Conservation (phyloP, 1,140 invertebrate species). For the Bombus difficillimus region DNA sequence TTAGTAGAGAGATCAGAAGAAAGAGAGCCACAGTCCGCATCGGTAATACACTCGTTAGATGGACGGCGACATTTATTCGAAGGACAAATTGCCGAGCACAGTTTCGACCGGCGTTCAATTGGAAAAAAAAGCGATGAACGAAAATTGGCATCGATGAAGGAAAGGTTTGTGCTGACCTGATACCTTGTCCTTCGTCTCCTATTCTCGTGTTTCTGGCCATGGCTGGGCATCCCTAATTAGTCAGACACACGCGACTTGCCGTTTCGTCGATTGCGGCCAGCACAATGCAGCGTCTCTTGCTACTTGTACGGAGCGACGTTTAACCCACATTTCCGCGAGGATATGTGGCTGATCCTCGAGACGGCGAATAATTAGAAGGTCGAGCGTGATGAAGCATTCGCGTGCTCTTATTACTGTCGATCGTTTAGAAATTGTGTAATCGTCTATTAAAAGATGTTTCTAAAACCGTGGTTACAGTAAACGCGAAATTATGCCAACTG, state of each 20-base stretch:
- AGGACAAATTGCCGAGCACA: slow-evolving; percentile 26
- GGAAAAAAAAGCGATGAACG: not conserved
- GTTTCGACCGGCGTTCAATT: slow-evolving; percentile 32
- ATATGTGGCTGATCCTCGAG: too few species aligned
- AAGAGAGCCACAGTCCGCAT: not conserved
- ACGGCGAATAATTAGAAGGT: too few species aligned
- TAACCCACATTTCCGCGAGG: too few species aligned
- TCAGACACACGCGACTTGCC: slow-evolving; percentile 23
- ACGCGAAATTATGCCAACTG: too few species aligned
- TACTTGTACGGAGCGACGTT: too few species aligned
- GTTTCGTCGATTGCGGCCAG: slow-evolving; percentile 43
- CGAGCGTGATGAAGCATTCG: too few species aligned
- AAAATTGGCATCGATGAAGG: slow-evolving; percentile 45
- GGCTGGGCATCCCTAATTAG: slow-evolving; percentile 51
- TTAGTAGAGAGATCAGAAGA: not conserved
- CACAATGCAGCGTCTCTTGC: too few species aligned
- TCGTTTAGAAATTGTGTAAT: too few species aligned
- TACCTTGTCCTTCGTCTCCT: not conserved
- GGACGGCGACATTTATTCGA: slow-evolving; percentile 39
- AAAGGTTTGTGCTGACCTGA: not conserved
- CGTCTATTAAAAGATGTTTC: too few species aligned
- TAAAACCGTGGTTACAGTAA: too few species aligned
- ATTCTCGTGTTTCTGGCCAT: slow-evolving; percentile 7
- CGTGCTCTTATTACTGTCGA: too few species aligned
- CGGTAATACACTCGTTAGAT: slow-evolving; percentile 45